Percentiles rank a stretch among this genome's conserved stretches.
Evolutionary conservation across 1,140 invertebrate species (phyloP).

Genomic region (Drosophila eugracilis): DNA sequence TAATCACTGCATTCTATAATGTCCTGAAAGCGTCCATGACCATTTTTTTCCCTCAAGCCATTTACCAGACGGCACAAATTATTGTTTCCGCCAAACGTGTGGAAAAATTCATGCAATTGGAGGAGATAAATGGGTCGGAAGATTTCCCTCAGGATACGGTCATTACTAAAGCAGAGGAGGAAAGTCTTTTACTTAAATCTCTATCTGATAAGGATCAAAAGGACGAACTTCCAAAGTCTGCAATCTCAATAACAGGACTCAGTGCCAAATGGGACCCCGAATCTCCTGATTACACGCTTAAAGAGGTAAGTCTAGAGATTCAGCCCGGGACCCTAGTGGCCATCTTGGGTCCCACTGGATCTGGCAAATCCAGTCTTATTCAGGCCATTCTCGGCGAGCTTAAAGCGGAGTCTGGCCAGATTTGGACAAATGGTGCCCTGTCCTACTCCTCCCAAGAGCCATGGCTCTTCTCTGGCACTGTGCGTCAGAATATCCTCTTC

Average conservation of each 20-base stretch:
- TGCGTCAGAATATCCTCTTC: constrained; percentile 96
- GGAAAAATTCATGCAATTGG: constrained; percentile 89
- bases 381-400: constrained; percentile 93
- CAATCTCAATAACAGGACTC: constrained; percentile 57
- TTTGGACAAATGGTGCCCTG: constrained; percentile 91
- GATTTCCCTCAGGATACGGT: not conserved
- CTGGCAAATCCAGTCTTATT: constrained; percentile 92
- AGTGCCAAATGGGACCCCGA: constrained; percentile 76
- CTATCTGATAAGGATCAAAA: too few relatives aligned
- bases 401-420: constrained; percentile 88
- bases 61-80: constrained; percentile 88
- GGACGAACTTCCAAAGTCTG: not conserved
- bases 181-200: too few relatives aligned
- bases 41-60: constrained; percentile 88
- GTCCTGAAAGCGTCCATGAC: constrained; percentile 90
- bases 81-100: constrained; percentile 89
- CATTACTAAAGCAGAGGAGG: too few relatives aligned
- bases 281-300: constrained; percentile 86
- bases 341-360: constrained; percentile 90
- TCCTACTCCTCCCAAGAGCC: constrained; percentile 96
- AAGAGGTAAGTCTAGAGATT: constrained; percentile 88
- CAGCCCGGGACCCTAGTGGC: constrained; percentile 88
- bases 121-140: constrained; percentile 84
- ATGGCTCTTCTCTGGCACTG: constrained; percentile 93
- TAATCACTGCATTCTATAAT: constrained; percentile 90